Base-by-base conservation (phyloP, 2,113 vertebrate species). In the Condylura cristata region DNA sequence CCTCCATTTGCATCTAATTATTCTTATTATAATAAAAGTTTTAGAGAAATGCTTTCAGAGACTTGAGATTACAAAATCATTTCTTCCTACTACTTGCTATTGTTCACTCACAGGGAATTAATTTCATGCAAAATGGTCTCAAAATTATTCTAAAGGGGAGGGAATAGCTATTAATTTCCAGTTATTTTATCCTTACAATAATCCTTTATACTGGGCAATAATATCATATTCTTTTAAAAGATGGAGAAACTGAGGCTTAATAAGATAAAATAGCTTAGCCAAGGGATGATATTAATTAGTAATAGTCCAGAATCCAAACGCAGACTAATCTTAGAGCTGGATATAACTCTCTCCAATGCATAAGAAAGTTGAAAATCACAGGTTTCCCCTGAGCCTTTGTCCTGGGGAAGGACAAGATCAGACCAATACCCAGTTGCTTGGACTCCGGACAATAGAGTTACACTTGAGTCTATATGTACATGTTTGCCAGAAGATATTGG, bases 1-100 rank as follows among this genome's bases (percentile, higher is more conserved):
- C 16, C 22, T 65, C 22, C 22, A 65, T 86, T 93, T 85, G 34
- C 16, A 9, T 97, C 78, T 95, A 70, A 39, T 58, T 97, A 86
- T 0, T 30, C 68, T 85, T 85, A 60, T 68, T 94, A 61, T 63
- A 71, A 89, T 53, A 81, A 89, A 96, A 90, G 41, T 80, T 93
- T 72, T 46, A 89, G 37, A 78, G 30, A 90, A 89, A 79, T 82
- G 32, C 60, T 96, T 92, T 89, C 83, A 86, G 60, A 92, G 46
- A 44, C 39, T 90, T 81, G 26, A 83, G 48, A 56, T 91, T 48
- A 48, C 46, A 70, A 88, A 92, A 91, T 78, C 53, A 72, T 92
- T 91, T 94, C 60, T 71, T 87, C 17, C 71, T 82, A 61, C 65
- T 76, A 5, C 91, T 94, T 95, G 51, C 17, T 79, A 20, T 90